phyloP scores from a whole-genome alignment of 2,797 vertebrate species.

The Catostomus latipinnis region DNA sequence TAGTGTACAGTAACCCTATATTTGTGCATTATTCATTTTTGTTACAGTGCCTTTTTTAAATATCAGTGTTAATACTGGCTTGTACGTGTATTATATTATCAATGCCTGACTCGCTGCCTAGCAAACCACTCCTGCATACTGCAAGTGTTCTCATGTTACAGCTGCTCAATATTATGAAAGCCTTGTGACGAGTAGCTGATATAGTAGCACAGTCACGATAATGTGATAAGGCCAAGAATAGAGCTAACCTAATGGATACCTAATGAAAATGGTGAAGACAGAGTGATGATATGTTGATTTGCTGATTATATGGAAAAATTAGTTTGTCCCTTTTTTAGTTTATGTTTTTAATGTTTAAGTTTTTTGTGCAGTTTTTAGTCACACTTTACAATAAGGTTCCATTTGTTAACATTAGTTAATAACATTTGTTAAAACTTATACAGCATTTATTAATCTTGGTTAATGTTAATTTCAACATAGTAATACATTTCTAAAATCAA shows the following conservation, averaged over 20 bases:
- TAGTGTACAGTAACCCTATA: background rate
- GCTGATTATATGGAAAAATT: constrained; percentile 26
- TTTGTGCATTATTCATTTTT: background rate
- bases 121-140: constrained; percentile 23
- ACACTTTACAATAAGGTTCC: too few relatives aligned
- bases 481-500: too few relatives aligned
- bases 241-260: constrained; percentile 39
- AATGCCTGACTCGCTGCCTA: constrained; percentile 9
- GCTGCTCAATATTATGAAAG: constrained; percentile 59
- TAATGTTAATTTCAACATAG: too few relatives aligned
- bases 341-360: background rate
- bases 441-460: too few relatives aligned
- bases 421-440: too few relatives aligned
- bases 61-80: constrained; percentile 39
- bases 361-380: background rate
- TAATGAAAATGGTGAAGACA: constrained; percentile 9
- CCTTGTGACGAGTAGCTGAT: constrained; percentile 53
- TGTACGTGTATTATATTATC: constrained; percentile 35
- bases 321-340: background rate
- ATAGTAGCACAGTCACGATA: constrained; percentile 51
- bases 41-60: constrained; percentile 40
- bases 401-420: too few relatives aligned
- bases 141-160: constrained; percentile 54
- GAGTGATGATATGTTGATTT: constrained; percentile 34
- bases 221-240: constrained; percentile 52